Evolutionary conservation across 2,888 invertebrate species (phyloP), one percentile per base, ranked within the genome.

Genomic region (Himalopsyche tibetana): DNA sequence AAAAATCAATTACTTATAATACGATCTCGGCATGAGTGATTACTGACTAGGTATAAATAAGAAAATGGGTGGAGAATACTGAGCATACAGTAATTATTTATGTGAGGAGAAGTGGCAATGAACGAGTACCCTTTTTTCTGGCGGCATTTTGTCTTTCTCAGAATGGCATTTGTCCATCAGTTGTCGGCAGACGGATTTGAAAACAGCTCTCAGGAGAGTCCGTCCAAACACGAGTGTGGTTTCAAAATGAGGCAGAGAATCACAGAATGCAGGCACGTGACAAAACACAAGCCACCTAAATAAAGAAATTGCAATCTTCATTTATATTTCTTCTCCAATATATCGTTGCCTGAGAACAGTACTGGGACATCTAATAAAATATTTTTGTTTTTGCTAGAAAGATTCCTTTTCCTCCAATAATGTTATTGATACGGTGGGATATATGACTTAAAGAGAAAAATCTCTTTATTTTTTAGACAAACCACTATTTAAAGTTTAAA

Each of bases 201-300:
- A 99, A 3, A 98, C 97, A 0, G 98, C 97, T 63, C 96, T 94
- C 0, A 99, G 93, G 80, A 99, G 92, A 0, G 97, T 97, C 42
- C 97, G 94, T 0, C 99, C 99, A 92, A 99, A 99, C 38, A 98
- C 97, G 42, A 97, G 93, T 0, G 98, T 97, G 0, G 98, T 97
- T 89, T 98, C 98, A 90, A 96, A 97, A 90, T 98, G 97, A 0
- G 96, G 96, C 80, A 99, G 92, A 0, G 98, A 98, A 91, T 98
- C 98, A 90, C 99, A 99, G 91, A 98, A 98, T 0, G 98, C 97
- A 0, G 99, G 99, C 45, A 99, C 97, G 91, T 98, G 98, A 90
- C 98, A 99, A 91, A 98, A 98, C 8, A 98, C 97, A 74, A 99
- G 92, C 99, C 99, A 99, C 88, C 97, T 95, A 90, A 86, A 90